These are phyloP conservation scores for Lathronympha strigana DNA, from an alignment of 2,888 invertebrate species.

Conservation along the genomic window DNA sequence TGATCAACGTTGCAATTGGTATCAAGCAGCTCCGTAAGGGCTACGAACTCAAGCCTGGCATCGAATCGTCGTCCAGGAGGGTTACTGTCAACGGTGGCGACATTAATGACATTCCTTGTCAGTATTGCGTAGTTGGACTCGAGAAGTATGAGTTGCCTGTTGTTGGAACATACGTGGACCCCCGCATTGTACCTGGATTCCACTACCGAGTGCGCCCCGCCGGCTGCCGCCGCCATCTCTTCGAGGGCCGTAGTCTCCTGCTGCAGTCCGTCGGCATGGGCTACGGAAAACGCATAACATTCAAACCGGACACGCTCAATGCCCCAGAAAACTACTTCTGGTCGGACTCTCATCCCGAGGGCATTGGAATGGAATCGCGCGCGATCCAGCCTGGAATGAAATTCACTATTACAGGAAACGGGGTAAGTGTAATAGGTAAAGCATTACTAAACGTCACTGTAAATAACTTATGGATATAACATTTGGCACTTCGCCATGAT, in stretches of 20 bases:
- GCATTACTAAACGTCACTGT: constrained; percentile 24
- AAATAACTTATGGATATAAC: constrained; percentile 18
- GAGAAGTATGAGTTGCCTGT: constrained; percentile 88
- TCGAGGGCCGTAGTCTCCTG: constrained; percentile 85
- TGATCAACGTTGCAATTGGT: constrained; percentile 85
- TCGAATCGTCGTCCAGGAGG: constrained; percentile 85
- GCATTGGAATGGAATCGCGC: constrained; percentile 87
- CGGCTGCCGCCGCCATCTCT: constrained; percentile 86
- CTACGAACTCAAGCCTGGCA: constrained; percentile 86
- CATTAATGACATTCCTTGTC: constrained; percentile 87
- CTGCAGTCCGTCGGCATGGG: constrained; percentile 89
- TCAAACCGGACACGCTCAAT: constrained; percentile 86
- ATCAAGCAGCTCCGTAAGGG: constrained; percentile 81
- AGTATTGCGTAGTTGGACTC: constrained; percentile 86
- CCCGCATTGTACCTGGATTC: constrained; percentile 89
- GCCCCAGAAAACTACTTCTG: constrained; percentile 88
- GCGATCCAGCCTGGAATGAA: constrained; percentile 87
- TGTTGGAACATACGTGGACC: constrained; percentile 89
- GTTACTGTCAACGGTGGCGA: constrained; percentile 85
- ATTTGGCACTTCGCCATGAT: constrained; percentile 32
- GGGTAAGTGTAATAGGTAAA: constrained; percentile 65
- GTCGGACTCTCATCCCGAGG: constrained; percentile 90
- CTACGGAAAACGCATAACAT: constrained; percentile 90
- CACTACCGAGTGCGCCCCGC: constrained; percentile 88
- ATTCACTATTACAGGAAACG: constrained; percentile 85